Evolutionary conservation across 2,113 vertebrate genomes (phyloP).

Genomic region (Bucco capensis): DNA sequence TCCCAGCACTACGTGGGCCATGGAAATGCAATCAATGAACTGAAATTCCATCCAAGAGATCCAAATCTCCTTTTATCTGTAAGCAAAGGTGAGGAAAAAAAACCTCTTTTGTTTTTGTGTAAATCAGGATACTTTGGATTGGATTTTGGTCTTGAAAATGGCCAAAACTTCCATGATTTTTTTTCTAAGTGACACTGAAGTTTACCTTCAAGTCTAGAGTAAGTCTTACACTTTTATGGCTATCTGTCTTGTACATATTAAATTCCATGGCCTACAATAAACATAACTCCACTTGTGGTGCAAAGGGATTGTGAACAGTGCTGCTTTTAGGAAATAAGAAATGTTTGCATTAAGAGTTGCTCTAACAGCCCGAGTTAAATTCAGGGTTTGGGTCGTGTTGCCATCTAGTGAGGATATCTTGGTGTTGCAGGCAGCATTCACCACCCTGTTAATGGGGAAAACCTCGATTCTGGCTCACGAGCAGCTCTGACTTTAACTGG

Average conservation of each 20-base stretch:
- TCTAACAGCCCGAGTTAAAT: no score
- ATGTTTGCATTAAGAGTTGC: neutral
- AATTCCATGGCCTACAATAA: neutral
- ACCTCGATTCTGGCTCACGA: neutral
- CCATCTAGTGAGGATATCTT: conserved; percentile 1
- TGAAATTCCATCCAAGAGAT: conserved; percentile 97
- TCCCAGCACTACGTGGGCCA: conserved; percentile 96
- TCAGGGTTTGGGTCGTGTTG: neutral
- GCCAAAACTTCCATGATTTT: neutral
- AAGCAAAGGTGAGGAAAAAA: conserved; percentile 90
- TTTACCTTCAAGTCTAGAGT: neutral
- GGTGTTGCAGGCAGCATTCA: neutral
- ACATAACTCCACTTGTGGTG: neutral
- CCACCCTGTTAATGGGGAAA: neutral
- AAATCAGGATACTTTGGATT: neutral
- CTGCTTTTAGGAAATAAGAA: neutral
- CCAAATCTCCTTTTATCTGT: conserved; percentile 97
- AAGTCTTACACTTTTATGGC: neutral
- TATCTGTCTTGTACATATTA: neutral
- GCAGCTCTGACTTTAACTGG: neutral
- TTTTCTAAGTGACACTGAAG: neutral
- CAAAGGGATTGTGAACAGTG: neutral
- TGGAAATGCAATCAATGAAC: conserved; percentile 97
- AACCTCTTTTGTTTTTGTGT: neutral
- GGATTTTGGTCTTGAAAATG: neutral